Percentiles rank a stretch among this genome's conserved stretches.
phyloP scores from a whole-genome alignment of 2,888 invertebrate genomes.

The Aelia acuminata region DNA sequence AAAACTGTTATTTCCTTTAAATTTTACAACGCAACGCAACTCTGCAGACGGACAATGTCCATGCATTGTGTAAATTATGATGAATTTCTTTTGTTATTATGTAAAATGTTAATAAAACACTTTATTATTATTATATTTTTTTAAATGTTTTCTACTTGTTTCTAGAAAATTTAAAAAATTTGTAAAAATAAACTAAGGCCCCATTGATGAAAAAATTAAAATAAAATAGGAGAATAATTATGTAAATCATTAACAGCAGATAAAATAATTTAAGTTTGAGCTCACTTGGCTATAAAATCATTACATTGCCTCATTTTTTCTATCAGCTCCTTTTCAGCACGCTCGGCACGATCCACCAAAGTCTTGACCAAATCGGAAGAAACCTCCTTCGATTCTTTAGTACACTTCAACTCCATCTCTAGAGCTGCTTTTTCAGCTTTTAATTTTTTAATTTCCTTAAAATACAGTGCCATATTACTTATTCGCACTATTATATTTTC shows the following conservation, averaged over 20 bases:
- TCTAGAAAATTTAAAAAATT: no score
- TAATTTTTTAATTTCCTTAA: slow-evolving; percentile 52
- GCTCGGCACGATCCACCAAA: slow-evolving; percentile 39
- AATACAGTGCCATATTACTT: background rate
- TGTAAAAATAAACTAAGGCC: background rate
- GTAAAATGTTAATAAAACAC: no score
- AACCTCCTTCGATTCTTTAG: background rate
- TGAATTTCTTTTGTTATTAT: no score
- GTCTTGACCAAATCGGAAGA: background rate
- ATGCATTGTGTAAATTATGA: no score
- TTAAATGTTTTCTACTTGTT: no score
- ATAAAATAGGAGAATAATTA: background rate
- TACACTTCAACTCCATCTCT: slow-evolving; percentile 8
- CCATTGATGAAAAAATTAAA: no score
- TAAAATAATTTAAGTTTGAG: background rate
- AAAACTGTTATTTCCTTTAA: no score
- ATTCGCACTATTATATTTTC: no score
- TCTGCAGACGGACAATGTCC: no score
- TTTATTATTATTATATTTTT: no score
- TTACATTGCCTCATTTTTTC: slow-evolving; percentile 58
- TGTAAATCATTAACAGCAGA: background rate
- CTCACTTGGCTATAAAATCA: slow-evolving; percentile 45
- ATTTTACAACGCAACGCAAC: no score
- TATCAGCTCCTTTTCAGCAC: slow-evolving; percentile 50
- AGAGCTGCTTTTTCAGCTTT: slow-evolving; percentile 40